phyloP scores from a whole-genome alignment of 2,797 vertebrate species.

The Scolopax bukidnonensis region DNA sequence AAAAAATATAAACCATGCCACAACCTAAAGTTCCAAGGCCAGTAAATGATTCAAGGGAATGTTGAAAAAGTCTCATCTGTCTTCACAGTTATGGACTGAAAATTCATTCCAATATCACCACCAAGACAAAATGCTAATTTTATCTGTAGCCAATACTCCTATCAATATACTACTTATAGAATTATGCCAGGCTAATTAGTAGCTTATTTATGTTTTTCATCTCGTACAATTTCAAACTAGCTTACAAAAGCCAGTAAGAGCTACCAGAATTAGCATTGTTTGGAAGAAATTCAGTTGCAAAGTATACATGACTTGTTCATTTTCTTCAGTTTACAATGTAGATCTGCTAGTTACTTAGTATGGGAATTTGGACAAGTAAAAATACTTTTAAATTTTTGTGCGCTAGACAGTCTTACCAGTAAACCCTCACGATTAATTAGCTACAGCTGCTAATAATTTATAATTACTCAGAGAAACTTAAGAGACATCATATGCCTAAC shows the following conservation, averaged over 20 bases:
- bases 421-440: conserved; percentile 1
- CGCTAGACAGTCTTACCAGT: not conserved
- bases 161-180: not conserved
- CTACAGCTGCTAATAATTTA: conserved; percentile 24
- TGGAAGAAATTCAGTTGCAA: not conserved
- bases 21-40: not conserved
- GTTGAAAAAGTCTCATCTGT: not conserved
- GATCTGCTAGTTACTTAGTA: too few species aligned
- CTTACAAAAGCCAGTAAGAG: not conserved
- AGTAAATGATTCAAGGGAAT: not conserved
- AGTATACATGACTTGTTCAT: not conserved
- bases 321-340: too few species aligned
- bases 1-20: not conserved
- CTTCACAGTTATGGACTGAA: not conserved
- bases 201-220: not conserved
- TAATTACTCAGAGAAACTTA: not conserved
- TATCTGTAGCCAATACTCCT: not conserved
- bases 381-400: not conserved
- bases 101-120: not conserved
- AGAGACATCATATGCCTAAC: not conserved
- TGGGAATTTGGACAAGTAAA: not conserved
- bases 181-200: not conserved
- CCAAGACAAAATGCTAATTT: not conserved
- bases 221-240: not conserved
- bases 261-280: not conserved